phyloP scores from a whole-genome alignment of 2,113 vertebrate genomes.

The Eidolon helvum region DNA sequence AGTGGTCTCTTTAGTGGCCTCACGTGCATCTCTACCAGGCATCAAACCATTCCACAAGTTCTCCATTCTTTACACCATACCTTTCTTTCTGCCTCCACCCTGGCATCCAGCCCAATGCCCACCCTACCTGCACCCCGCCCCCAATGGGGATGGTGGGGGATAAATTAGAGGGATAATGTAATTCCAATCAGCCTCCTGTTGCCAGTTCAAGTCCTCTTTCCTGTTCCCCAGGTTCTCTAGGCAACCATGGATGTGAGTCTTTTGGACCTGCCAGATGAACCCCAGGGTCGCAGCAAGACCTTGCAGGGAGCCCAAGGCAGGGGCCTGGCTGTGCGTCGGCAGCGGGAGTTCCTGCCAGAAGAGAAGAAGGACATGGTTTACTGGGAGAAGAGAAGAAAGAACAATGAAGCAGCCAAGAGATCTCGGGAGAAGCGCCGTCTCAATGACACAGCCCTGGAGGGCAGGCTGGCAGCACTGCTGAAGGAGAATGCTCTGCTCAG shows the following conservation, averaged over 20 bases:
- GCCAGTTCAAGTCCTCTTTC: not conserved
- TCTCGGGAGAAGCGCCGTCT: constrained; percentile 91
- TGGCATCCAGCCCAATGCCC: not conserved
- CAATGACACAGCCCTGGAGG: constrained; percentile 89
- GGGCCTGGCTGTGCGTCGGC: constrained; percentile 77
- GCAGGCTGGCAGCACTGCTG: constrained; percentile 84
- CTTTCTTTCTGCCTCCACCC: not conserved
- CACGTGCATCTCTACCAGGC: rapidly evolving
- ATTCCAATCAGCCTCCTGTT: not conserved
- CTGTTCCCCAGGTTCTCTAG: constrained; percentile 9
- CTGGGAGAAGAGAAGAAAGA: constrained; percentile 94
- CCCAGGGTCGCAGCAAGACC: not conserved
- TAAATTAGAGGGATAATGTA: not conserved
- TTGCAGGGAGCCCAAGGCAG: not conserved
- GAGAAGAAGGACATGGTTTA: constrained; percentile 93
- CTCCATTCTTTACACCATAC: not conserved
- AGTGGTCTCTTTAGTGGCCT: not conserved
- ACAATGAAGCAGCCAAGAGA: constrained; percentile 94
- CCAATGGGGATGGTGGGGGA: not conserved
- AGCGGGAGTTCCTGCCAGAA: constrained; percentile 91
- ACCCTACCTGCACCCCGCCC: not conserved
- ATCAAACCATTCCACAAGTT: no score
- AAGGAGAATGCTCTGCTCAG: constrained; percentile 89
- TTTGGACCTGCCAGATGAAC: rapidly evolving
- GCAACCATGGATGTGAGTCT: constrained; percentile 64